Evolutionary conservation across 2,888 invertebrate genomes (phyloP), one percentile per base, ranked within the genome.

Genomic region (Phragmatobia fuliginosa): DNA sequence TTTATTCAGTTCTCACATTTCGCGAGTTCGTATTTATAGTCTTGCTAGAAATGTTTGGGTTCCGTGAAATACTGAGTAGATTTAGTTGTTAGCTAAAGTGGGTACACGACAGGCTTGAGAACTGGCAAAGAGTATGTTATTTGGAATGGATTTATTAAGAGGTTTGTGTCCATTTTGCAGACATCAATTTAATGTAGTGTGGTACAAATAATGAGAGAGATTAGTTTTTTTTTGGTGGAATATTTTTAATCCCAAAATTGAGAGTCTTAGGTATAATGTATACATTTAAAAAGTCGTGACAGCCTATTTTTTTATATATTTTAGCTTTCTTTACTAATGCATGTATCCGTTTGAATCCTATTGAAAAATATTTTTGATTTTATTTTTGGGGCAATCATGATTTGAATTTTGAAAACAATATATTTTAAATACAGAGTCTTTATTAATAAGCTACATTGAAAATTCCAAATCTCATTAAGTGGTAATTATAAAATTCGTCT

Each of bases 1-100:
- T 79, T 75, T 73, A 77, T 73, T 76, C 68, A 79, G 68, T 77
- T 78, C 78, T 79, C 79, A 80, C 80, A 79, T 83, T 82, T 83
- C 72, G 56, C 65, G 41, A 70, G 69, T 33, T 70, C 25, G 74
- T 81, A 78, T 83, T 84, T 82, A 83, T 81, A 68, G 71, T 80
- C 28, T 58, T 67, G 41, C 63, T 74, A 76, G 78, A 80, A 76
- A 76, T 68, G 74, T 73, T 72, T 74, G 31, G 66, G 68, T 62
- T 66, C 59, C 25, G 70, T 78, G 69, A 83, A 82, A 81, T 79
- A 80, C 77, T 79, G 77, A 73, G 70, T 77, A 79, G 77, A 83
- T 81, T 83, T 82, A 77, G 81, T 77, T 81, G 78, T 82, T 75
- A 60, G 73, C 69, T 63, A 67, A 73, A 83, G 71, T 77, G 69